Evolutionary conservation across 1,140 invertebrate genomes (phyloP), one percentile per base, ranked within the genome.

Genomic region (Ptiloglossa arizonensis): DNA sequence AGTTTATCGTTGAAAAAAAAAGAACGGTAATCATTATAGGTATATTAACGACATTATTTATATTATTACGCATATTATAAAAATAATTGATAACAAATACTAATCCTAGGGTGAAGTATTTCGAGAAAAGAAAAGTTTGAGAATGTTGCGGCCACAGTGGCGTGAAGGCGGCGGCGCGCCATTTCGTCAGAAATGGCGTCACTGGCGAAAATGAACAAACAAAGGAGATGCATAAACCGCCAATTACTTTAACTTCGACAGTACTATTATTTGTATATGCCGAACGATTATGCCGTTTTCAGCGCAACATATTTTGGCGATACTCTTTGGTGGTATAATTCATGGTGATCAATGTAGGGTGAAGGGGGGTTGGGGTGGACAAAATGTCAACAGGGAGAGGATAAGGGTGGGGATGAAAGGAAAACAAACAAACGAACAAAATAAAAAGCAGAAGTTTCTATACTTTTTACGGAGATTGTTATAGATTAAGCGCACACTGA

Each of bases 241-340:
- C 90, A 92, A 92, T 92, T 92, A 92, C 90, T 92, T 92, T 91
- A 91, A 92, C 90, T 91, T 92, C 88, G 89, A 91, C 90, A 91
- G 89, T 92, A 92, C 88, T 91, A 91, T 92, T 91, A 92, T 92
- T 92, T 92, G 85, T 91, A 91, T 92, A 91, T 92, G 91, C 91
- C 91, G 91, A 92, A 92, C 91, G 91, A 92, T 91, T 89, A 87
- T 91, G 89, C 90, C 90, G 89, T 91, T 92, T 91, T 92, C 90
- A 92, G 91, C 89, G 90, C 88, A 87, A 91, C 89, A 91, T 90
- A 91, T 90, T 91, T 91, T 91, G 88, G 88, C 87, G 89, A 91
- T 86, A 79, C 87, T 89, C 89, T 90, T 91, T 91, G 88, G 86
- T 91, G 87, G 86, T 86, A 87, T 85, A 87, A 84, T 80, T 89